These are phyloP conservation scores for Platycheirus rosarum DNA, from an alignment of 2,888 invertebrate species.

Conservation along the genomic window DNA sequence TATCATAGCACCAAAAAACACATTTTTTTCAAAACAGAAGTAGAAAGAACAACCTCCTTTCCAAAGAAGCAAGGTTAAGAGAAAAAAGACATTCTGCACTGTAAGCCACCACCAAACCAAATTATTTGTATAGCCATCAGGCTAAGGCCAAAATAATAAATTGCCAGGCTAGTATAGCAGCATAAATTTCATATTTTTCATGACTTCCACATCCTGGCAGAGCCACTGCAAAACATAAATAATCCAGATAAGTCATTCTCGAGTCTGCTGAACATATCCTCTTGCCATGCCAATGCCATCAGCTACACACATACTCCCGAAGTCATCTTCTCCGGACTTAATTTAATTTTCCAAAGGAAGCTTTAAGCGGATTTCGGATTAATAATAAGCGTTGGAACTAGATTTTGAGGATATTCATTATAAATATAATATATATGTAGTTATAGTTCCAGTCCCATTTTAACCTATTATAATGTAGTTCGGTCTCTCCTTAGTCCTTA, in stretches of 20 bases:
- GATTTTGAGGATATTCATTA: slow-evolving; percentile 1
- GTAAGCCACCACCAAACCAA: background rate
- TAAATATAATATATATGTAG: background rate
- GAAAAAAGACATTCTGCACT: background rate
- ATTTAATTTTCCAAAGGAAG: slow-evolving; percentile 52
- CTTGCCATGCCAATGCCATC: slow-evolving; percentile 1
- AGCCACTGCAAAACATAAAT: slow-evolving; percentile 69
- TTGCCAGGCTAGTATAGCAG: slow-evolving; percentile 55
- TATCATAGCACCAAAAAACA: slow-evolving; percentile 28
- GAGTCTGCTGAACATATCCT: slow-evolving; percentile 33
- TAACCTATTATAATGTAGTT: slow-evolving; percentile 31
- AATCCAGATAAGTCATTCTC: slow-evolving; percentile 70
- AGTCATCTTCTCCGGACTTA: slow-evolving; percentile 18
- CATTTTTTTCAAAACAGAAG: slow-evolving; percentile 1
- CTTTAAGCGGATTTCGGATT: slow-evolving; percentile 33
- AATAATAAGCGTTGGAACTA: background rate
- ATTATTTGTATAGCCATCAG: slow-evolving; percentile 45
- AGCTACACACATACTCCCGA: background rate
- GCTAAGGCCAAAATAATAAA: slow-evolving; percentile 69
- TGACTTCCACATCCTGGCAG: slow-evolving; percentile 69
- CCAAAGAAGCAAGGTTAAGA: slow-evolving; percentile 23
- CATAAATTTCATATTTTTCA: slow-evolving; percentile 73
- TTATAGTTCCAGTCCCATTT: slow-evolving; percentile 7
- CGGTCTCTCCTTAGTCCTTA: slow-evolving; percentile 1
- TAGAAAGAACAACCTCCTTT: background rate